Base-by-base conservation (phyloP, 2,888 invertebrate genomes). In the Marronus borbonicus region DNA sequence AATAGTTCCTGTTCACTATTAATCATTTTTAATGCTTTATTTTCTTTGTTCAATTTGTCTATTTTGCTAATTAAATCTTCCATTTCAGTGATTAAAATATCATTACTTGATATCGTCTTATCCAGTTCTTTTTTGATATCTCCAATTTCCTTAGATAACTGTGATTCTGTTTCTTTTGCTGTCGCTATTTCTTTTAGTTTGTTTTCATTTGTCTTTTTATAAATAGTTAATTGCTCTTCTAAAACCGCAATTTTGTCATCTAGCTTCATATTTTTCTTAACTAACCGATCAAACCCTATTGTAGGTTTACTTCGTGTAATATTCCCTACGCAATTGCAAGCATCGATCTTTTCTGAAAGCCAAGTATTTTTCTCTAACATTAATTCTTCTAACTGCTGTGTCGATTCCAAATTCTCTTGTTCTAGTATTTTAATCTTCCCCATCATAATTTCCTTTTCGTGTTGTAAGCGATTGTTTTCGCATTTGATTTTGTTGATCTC, bases 321-420 rank as follows among this genome's bases (percentile, higher is more conserved):
- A 17, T 39, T 60, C 3, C 17, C 24, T 7, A 20, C 24, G 10
- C 8, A 20, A 20, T 55, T 70, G 44, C 60, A 70, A 36, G 58
- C 36, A 36, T 64, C 49, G 24, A 77, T 20, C 49, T 77, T 77
- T 24, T 77, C 62, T 14, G 77, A 62, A 17, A 77, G 64, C 69
- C 68, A 77, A 12, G 44, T 8, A 62, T 77, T 70, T 36, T 77
- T 77, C 31, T 77, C 77, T 0, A 77, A 12, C 77, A 77, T 49
- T 3, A 77, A 70, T 20, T 77, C 64, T 77, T 77, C 77, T n/a
- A 77, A 44, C 12, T 70, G 49, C n/a, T 70, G 70, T 3, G 39
- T 70, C 7, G 17, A 17, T 52, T 50, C 64, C 17, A 36, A 31
- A 31, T 62, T 77, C 2, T 77, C 62, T 17, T 49, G 28, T 39